These are phyloP conservation scores for Umimayanthus chanpuru DNA, from an alignment of 92 coral and sea anemone species.

Conservation along the genomic window DNA sequence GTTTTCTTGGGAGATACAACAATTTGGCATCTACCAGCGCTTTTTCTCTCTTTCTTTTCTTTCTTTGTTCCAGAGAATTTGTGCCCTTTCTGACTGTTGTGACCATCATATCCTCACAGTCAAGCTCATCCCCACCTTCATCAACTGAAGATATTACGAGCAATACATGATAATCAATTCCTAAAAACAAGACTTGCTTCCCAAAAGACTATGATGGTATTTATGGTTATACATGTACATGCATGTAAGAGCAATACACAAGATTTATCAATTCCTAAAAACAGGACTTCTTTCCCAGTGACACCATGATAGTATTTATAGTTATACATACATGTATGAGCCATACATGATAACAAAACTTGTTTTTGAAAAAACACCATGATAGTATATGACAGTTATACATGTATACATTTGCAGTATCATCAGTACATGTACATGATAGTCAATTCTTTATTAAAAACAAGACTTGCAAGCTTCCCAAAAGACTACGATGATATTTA, in stretches of 20 bases:
- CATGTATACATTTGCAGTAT: too few relatives aligned
- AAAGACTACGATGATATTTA: not conserved
- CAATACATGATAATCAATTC: not conserved
- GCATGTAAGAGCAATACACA: too few relatives aligned
- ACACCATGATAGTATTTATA: too few relatives aligned
- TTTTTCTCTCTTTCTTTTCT: slow-evolving; percentile 25
- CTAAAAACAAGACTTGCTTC: not conserved
- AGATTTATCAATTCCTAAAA: too few relatives aligned
- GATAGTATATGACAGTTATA: too few relatives aligned
- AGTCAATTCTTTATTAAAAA: not conserved
- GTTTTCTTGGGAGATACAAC: slow-evolving; percentile 22
- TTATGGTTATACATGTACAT: too few relatives aligned
- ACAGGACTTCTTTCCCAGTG: too few relatives aligned
- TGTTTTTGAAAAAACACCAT: too few relatives aligned
- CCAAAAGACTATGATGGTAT: not conserved
- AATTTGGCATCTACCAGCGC: slow-evolving; percentile 6
- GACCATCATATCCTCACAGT: slow-evolving; percentile 35
- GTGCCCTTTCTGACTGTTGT: slow-evolving; percentile 25
- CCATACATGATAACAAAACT: too few relatives aligned
- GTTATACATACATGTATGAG: too few relatives aligned
- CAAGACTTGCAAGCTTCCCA: not conserved
- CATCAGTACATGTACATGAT: too few relatives aligned
- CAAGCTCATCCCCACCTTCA: slow-evolving; percentile 32
- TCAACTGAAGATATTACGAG: slow-evolving; percentile 16
- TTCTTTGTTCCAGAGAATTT: slow-evolving; percentile 33